Evolutionary conservation across 1,140 invertebrate species (phyloP), one percentile per base, ranked within the genome.

Genomic region (Pseudomyrmex pallidus): DNA sequence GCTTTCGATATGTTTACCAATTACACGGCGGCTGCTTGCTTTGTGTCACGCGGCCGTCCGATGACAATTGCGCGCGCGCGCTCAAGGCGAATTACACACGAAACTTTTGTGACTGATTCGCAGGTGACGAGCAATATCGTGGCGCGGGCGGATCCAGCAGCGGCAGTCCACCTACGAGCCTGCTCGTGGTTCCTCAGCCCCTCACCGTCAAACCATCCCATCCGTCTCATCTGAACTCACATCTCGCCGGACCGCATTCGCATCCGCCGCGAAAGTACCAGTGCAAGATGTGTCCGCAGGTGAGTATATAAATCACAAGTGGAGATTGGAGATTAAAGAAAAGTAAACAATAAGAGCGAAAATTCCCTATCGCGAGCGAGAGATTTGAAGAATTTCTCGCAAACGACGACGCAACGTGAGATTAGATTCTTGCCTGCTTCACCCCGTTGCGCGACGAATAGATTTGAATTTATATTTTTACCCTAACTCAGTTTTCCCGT

Each of bases 231-330:
- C 83, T 94, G 77, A 94, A 94, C 83, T 93, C 93, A 64, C 94
- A 94, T 87, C 90, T 94, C 62, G 91, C 91, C 66, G 94, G 93
- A 59, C 93, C 93, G 5, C 93, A 94, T 73, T 93, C 93, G 74
- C 94, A 93, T 90, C 95, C 94, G 84, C 95, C 94, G 48, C 94
- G 97, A 93, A 98, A 98, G 93, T 99, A 99, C 95, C 98, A 98
- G 94, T 99, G 98, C 96, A 99, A 99, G 95, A 99, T 99, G 98
- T 99, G 98, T 94, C 98, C 98, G 86, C 98, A 99, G 98, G 98
- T 99, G 94, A 96, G 97, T 94, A 35, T 10, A 8, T 1, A 5
- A 5, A 15, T 2, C 56, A 2, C 56, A 2, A n/a, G 13, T 13
- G 15, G 5, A 13, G 5, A 13, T 35, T 35, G 5, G 35, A 35